Conservation (phyloP, 2,113 vertebrate genomes). For the Falcunculus frontatus region DNA sequence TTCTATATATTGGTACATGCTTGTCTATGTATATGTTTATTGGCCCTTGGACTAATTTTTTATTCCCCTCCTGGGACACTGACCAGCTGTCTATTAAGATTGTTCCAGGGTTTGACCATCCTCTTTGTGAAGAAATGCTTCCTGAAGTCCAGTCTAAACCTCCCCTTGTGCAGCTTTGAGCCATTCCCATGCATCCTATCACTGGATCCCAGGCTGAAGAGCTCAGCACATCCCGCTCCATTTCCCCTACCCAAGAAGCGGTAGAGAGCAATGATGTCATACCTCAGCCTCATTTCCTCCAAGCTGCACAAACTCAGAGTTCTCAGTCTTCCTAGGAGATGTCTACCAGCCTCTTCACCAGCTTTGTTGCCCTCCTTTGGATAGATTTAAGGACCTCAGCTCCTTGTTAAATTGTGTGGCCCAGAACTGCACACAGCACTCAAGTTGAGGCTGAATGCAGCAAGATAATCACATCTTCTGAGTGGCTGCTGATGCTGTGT, state of each 20-base stretch:
- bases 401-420: rapidly evolving
- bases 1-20: background rate
- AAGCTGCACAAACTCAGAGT: background rate
- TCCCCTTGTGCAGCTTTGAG: background rate
- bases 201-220: background rate
- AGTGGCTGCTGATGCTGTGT: background rate
- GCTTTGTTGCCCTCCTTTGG: background rate
- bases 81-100: background rate
- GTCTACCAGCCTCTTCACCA: too few species aligned
- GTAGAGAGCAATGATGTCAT: background rate
- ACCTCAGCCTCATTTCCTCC: background rate
- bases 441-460: background rate
- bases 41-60: background rate
- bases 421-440: background rate
- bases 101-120: background rate
- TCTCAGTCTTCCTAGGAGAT: too few species aligned
- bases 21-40: background rate
- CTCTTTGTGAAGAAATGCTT: background rate
- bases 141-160: background rate
- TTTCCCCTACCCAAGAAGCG: background rate
- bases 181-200: background rate
- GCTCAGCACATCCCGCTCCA: background rate
- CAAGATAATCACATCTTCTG: too few species aligned
- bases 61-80: rapidly evolving
- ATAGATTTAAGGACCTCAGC: background rate